phyloP scores from a whole-genome alignment of 1,140 invertebrate genomes.

The Pseudomyrmex dendroicus region DNA sequence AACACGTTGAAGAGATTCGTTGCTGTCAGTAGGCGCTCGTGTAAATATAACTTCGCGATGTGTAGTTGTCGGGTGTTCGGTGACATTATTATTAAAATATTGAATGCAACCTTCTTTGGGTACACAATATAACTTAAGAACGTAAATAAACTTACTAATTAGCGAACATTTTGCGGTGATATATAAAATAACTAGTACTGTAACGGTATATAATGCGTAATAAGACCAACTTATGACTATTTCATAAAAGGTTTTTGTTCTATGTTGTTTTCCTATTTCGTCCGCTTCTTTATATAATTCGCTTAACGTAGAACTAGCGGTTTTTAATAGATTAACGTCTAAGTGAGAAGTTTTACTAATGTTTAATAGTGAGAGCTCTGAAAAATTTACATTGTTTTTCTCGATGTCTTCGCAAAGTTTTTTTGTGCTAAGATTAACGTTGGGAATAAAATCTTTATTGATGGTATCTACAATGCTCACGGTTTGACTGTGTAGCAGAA shows the following conservation, averaged over 20 bases:
- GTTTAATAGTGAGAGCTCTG: neutral
- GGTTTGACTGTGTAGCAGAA: too few relatives aligned
- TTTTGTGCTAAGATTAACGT: neutral
- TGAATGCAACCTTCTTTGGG: neutral
- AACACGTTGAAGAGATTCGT: too few relatives aligned
- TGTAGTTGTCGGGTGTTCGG: too few relatives aligned
- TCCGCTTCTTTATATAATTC: slow-evolving; percentile 4
- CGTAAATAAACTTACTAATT: neutral
- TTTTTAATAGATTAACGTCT: neutral
- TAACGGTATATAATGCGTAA: neutral
- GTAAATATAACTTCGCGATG: too few relatives aligned
- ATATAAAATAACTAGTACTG: neutral
- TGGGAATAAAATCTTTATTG: neutral
- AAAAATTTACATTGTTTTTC: neutral
- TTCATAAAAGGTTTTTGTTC: neutral
- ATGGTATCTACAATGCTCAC: neutral
- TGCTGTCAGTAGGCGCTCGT: too few relatives aligned
- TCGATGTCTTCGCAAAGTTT: neutral
- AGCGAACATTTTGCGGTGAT: neutral
- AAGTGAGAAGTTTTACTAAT: neutral
- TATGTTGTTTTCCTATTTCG: neutral
- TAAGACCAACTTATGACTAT: neutral
- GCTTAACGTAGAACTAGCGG: neutral
- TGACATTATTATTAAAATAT: neutral
- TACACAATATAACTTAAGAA: neutral